Conservation (phyloP, 1,140 invertebrate species). For the Eulimnadia texana region DNA sequence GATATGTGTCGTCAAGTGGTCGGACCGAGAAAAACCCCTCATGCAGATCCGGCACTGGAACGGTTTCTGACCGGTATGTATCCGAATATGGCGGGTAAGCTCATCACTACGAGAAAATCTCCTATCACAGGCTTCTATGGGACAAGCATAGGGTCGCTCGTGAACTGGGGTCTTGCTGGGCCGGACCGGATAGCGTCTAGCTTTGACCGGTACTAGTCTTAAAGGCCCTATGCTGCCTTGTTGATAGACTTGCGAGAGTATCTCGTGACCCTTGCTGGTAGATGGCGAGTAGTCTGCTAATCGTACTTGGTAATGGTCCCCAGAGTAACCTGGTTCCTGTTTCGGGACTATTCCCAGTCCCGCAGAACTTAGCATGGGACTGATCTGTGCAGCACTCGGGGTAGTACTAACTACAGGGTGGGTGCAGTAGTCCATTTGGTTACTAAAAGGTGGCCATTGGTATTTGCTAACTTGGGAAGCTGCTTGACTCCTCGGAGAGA, state of each 20-base stretch:
- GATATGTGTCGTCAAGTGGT: constrained; percentile 93
- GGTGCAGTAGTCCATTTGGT: background rate
- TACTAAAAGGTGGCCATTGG: background rate
- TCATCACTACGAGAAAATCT: constrained; percentile 96
- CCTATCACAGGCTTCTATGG: constrained; percentile 90
- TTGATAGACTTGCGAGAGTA: constrained; percentile 73
- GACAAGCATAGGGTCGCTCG: constrained; percentile 94
- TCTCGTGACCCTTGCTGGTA: constrained; percentile 88
- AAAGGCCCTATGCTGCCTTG: constrained; percentile 59
- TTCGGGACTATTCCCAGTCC: constrained; percentile 19
- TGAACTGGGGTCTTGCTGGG: constrained; percentile 96
- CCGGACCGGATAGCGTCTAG: constrained; percentile 87
- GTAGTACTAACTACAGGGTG: background rate
- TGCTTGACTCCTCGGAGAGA: background rate
- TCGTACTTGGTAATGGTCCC: constrained; percentile 40
- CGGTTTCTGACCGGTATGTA: constrained; percentile 98
- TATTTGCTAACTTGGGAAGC: background rate
- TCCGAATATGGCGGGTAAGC: constrained; percentile 92
- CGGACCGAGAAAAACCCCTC: constrained; percentile 90
- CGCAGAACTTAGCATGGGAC: background rate
- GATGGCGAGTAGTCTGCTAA: constrained; percentile 85
- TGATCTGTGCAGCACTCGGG: background rate
- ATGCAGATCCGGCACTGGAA: constrained; percentile 98
- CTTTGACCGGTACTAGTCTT: constrained; percentile 80
- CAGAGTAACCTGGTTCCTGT: constrained; percentile 8